Evolutionary conservation across 2,797 vertebrate species (phyloP).

Genomic region (Sebastes oblongus): DNA sequence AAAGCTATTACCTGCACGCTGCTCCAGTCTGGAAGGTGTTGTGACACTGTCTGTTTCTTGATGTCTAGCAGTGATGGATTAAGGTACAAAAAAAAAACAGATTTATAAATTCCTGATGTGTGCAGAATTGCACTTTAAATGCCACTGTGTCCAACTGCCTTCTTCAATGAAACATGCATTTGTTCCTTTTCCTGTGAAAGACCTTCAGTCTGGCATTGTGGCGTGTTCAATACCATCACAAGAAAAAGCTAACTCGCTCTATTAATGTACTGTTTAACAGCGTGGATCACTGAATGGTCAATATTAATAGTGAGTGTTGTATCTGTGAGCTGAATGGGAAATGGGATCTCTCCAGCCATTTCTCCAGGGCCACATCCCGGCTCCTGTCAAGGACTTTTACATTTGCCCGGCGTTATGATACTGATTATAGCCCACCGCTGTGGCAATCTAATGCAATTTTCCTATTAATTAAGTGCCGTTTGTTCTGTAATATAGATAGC

Average conservation of each 20-base stretch:
- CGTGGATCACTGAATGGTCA: slow-evolving; percentile 44
- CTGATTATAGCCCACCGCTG: slow-evolving; percentile 49
- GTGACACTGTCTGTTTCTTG: slow-evolving; percentile 46
- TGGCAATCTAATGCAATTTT: slow-evolving; percentile 59
- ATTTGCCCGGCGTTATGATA: slow-evolving; percentile 32
- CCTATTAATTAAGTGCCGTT: slow-evolving; percentile 62
- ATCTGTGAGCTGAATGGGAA: slow-evolving; percentile 38
- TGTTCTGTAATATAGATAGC: slow-evolving; percentile 55
- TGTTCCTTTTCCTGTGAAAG: slow-evolving; percentile 18
- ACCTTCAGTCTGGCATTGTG: slow-evolving; percentile 5
- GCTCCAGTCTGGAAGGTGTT: slow-evolving; percentile 53
- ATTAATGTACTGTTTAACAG: slow-evolving; percentile 44
- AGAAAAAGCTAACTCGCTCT: slow-evolving; percentile 7
- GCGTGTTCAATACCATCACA: slow-evolving; percentile 17
- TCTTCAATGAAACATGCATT: slow-evolving; percentile 22
- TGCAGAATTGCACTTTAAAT: slow-evolving; percentile 63
- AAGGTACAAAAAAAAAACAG: slow-evolving; percentile 63
- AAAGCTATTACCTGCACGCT: slow-evolving; percentile 66
- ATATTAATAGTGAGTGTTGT: slow-evolving; percentile 29
- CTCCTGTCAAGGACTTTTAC: slow-evolving; percentile 51
- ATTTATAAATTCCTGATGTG: slow-evolving; percentile 64
- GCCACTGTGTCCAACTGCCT: slow-evolving; percentile 33
- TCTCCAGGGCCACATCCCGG: slow-evolving; percentile 43
- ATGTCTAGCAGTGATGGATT: slow-evolving; percentile 69
- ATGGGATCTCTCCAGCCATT: slow-evolving; percentile 23